Percentiles rank a stretch among this genome's conserved stretches.
Conservation (phyloP, 2,888 invertebrate genomes). For the Listrodromus nycthemerus region DNA sequence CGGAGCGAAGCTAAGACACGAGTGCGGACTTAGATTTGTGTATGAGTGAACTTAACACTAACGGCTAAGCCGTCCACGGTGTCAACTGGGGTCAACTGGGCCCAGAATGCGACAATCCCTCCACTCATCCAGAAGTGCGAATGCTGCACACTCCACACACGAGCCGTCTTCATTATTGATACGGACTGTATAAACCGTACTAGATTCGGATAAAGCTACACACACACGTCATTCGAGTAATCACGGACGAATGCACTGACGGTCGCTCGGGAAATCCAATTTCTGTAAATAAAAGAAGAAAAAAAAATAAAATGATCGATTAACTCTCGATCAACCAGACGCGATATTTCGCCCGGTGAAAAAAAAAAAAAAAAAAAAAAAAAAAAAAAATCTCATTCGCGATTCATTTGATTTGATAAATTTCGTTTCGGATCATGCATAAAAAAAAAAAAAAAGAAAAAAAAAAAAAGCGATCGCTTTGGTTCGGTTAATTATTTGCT, state of each 20-base stretch:
- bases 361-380: too few species aligned
- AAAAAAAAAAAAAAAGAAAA: neutral
- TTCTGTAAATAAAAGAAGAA: too few species aligned
- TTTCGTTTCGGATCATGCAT: neutral
- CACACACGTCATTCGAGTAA: neutral
- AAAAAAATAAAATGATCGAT: too few species aligned
- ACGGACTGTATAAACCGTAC: slow-evolving; percentile 12
- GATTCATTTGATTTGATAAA: neutral
- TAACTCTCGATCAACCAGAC: too few species aligned
- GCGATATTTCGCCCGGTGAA: too few species aligned
- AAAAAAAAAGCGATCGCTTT: neutral
- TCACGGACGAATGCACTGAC: neutral
- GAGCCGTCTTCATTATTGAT: slow-evolving; percentile 71
- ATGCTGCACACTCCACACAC: slow-evolving; percentile 73
- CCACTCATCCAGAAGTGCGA: slow-evolving; percentile 72
- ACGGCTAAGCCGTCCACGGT: slow-evolving; percentile 83
- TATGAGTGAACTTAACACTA: slow-evolving; percentile 83
- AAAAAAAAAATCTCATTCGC: too few species aligned
- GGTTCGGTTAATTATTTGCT: slow-evolving; percentile 6
- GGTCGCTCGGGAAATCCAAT: too few species aligned
- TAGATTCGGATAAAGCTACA: neutral
- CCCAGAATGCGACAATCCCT: slow-evolving; percentile 84
- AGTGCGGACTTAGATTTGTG: slow-evolving; percentile 83
- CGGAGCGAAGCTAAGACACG: slow-evolving; percentile 77
- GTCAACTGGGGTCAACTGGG: slow-evolving; percentile 84